Conservation (phyloP, 64 coral and sea anemone species). For the Montipora sp. region DNA sequence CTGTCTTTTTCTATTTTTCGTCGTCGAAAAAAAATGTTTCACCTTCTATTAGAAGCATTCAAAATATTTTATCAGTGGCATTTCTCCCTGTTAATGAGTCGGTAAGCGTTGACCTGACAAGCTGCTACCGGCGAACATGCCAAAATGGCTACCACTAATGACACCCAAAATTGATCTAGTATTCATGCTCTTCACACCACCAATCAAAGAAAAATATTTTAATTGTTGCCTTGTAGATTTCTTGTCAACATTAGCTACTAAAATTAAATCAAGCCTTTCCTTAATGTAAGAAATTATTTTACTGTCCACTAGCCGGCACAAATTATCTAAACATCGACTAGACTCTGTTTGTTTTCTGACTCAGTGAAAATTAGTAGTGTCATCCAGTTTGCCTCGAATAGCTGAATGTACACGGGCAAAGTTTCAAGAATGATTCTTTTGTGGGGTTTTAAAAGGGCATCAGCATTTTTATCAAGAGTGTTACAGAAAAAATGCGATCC, state of each 20-base stretch:
- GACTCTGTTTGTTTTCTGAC: conserved; percentile 53
- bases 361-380: conserved; percentile 6
- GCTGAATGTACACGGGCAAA: neutral
- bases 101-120: conserved; percentile 11
- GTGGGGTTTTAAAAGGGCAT: neutral
- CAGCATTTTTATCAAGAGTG: neutral
- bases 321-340: conserved; percentile 67
- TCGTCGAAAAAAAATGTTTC: conserved; percentile 22
- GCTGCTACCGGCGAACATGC: neutral
- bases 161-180: neutral
- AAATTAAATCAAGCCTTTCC: conserved; percentile 52
- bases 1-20: conserved; percentile 5
- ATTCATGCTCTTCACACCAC: conserved; percentile 7
- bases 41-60: conserved; percentile 17
- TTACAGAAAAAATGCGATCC: neutral
- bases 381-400: conserved; percentile 33
- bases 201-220: conserved; percentile 55
- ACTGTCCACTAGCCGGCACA: conserved; percentile 17
- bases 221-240: conserved; percentile 55
- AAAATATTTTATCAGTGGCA: conserved; percentile 35
- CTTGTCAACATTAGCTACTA: conserved; percentile 67
- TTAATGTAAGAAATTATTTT: conserved; percentile 51
- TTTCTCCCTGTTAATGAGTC: conserved; percentile 48
- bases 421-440: neutral
- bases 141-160: conserved; percentile 18